A percentile compares a stretch with the other conserved stretches of the same genome.
Evolutionary conservation across 2,888 invertebrate genomes (phyloP).

Genomic region (Teleiodes luculella): DNA sequence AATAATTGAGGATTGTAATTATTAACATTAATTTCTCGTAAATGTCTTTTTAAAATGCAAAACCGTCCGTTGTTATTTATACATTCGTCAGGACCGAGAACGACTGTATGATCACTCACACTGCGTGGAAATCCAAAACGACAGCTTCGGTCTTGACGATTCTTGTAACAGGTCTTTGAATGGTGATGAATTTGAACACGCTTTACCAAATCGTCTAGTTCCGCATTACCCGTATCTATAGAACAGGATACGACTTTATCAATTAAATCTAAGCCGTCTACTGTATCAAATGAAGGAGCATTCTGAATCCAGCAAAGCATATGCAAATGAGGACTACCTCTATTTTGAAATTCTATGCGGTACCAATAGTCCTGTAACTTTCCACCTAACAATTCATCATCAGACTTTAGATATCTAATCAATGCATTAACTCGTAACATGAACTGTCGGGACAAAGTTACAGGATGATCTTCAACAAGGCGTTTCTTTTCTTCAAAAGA

Average conservation of each 20-base stretch:
- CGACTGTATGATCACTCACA: slow-evolving; percentile 26
- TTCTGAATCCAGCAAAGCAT: slow-evolving; percentile 29
- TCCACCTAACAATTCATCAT: slow-evolving; percentile 3
- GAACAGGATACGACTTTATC: slow-evolving; percentile 33
- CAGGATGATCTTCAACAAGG: slow-evolving; percentile 22
- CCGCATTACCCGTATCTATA: not conserved
- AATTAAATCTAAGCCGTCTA: slow-evolving; percentile 24
- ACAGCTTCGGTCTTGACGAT: slow-evolving; percentile 20
- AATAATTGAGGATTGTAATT: slow-evolving; percentile 19
- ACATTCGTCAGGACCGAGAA: slow-evolving; percentile 33
- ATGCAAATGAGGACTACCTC: slow-evolving; percentile 17
- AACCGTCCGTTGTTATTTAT: slow-evolving; percentile 30
- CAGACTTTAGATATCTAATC: not conserved
- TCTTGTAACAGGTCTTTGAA: slow-evolving; percentile 27
- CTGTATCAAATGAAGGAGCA: slow-evolving; percentile 24
- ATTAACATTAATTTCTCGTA: slow-evolving; percentile 1
- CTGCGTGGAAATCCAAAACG: slow-evolving; percentile 30
- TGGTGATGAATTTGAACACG: slow-evolving; percentile 30
- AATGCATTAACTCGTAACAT: slow-evolving; percentile 29
- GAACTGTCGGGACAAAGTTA: slow-evolving; percentile 29
- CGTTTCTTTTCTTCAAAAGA: slow-evolving; percentile 18
- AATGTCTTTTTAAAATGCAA: slow-evolving; percentile 12
- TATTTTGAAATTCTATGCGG: slow-evolving; percentile 15
- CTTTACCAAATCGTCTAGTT: slow-evolving; percentile 15
- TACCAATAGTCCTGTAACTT: slow-evolving; percentile 14